Conservation (phyloP, 2,113 vertebrate genomes). For the Guaruba guarouba region DNA sequence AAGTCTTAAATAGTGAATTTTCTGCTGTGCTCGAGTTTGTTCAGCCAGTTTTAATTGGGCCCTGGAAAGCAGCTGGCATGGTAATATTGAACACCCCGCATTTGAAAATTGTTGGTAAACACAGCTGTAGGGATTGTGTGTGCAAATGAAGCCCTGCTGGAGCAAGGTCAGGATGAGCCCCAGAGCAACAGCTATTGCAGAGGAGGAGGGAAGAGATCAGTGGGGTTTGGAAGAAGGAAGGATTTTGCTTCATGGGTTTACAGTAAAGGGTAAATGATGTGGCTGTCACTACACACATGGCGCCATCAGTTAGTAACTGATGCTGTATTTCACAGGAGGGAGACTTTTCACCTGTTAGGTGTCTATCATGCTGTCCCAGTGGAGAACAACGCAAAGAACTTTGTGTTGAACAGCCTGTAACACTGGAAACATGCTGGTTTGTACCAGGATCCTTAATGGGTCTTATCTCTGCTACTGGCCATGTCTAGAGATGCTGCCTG, state of each 20-base stretch:
- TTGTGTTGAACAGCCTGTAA: background rate
- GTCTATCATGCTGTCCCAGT: background rate
- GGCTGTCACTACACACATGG: background rate
- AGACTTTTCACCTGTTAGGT: fast-evolving
- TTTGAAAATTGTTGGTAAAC: slow-evolving; percentile 61
- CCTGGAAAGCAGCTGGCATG: slow-evolving; percentile 61
- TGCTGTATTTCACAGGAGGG: background rate
- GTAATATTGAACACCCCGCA: slow-evolving; percentile 37
- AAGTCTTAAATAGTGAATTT: slow-evolving; percentile 55
- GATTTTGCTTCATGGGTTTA: background rate
- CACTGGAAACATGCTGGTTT: fast-evolving
- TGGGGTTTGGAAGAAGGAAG: background rate
- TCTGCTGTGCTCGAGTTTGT: slow-evolving; percentile 49
- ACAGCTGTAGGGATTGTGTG: slow-evolving; percentile 58
- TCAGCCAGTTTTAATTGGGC: slow-evolving; percentile 66
- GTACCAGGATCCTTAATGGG: background rate
- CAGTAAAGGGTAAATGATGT: background rate
- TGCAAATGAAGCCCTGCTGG: background rate
- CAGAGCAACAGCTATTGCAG: background rate
- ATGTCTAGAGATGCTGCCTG: background rate
- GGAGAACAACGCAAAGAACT: background rate
- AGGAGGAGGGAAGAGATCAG: background rate
- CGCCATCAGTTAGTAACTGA: background rate
- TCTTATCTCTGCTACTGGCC: background rate
- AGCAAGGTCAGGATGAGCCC: background rate